Base-by-base conservation (phyloP, 2,113 vertebrate genomes). In the Ibidorhyncha struthersii region DNA sequence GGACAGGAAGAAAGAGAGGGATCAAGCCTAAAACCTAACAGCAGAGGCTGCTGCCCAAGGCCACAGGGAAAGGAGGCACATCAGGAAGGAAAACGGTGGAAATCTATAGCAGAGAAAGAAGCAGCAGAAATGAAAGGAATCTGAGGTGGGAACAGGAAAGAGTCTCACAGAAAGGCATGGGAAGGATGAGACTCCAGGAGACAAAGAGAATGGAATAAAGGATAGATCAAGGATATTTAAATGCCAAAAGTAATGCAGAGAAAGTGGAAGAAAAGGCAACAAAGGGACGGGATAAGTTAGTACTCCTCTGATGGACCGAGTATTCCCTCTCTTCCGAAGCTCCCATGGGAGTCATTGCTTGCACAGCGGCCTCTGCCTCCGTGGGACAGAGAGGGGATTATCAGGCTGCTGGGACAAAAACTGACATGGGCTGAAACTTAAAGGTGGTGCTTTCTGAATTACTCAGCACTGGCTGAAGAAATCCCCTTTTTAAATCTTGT, bases 241-340 rank as follows among this genome's bases (percentile, higher is more conserved):
- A 70, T 27, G 36, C 5, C 36, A 72, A 81, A 73, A 81, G 9
- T 26, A 72, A 55, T 0, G 4, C 40, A 73, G 36, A 77, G 29
- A 52, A 91, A 30, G 36, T 6, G 16, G 66, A 87, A 76, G 17
- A 40, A 92, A 79, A 82, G 43, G 38, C 12, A 88, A 34, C 10
- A 84, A 67, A 63, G 34, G 13, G 17, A 67, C 7, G 62, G 9
- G 50, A 2, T 27, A 26, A 52, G 10, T 32, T 45, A 88, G 18
- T 30, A 49, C n/a, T 73, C 27, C 45, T 49, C 41, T 1, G 0
- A 25, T 9, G 0, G 12, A 25, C 5, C 1, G 16, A 73, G 5
- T n/a, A 77, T 52, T 65, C 26, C 11, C 10, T 47, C 25, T 72
- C n/a, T 59, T 78, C 70, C 78, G 14, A 70, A 58, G 26, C 18